Evolutionary conservation across 2,888 invertebrate species (phyloP), one percentile per base, ranked within the genome.

Genomic region (Luperina nickerlii): DNA sequence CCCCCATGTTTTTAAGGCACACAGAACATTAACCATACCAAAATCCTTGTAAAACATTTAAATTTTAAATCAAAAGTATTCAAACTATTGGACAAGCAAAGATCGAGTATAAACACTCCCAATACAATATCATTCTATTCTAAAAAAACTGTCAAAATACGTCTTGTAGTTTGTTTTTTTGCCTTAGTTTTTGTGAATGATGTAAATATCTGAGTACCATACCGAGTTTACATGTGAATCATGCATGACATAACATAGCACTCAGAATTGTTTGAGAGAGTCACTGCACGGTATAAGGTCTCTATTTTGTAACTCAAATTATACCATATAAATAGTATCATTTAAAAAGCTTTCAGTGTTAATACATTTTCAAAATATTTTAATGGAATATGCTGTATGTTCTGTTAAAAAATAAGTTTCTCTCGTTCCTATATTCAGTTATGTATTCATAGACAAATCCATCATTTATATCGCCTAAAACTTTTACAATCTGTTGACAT

Each of bases 321-420:
- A 32, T n/a, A 67, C 27, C 45, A n/a, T 62, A 69, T 71, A 65
- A 63, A 63, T 68, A 84, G 13, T 68, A 63, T 62, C 20, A 79
- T 67, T 38, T 48, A 42, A 65, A 62, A 42, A 78, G 87, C 87
- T 86, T 86, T 84, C 57, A 51, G 27, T 77, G 84, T 78, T 42
- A 76, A 57, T 74, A 38, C 60, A 62, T 84, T 62, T 63, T 13
- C 18, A 51, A 42, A 18, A 54, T 68, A 60, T 63, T 74, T 74
- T 54, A 42, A 74, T 74, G 69, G 45, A 74, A 78, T 76, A 57
- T 78, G n/a, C 67, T 80, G 51, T 70, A 72, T 75, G 32, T 73
- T 76, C 63, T 27, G 72, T 81, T 76, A 3, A 70, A 68, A 27
- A 24, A n/a, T 27, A 9, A 24, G 75, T 67, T 87, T 81, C 65